A percentile compares a stretch with the other conserved stretches of the same genome.
Evolutionary conservation across 2,113 vertebrate species (phyloP).

Genomic region (Eretmochelys imbricata): DNA sequence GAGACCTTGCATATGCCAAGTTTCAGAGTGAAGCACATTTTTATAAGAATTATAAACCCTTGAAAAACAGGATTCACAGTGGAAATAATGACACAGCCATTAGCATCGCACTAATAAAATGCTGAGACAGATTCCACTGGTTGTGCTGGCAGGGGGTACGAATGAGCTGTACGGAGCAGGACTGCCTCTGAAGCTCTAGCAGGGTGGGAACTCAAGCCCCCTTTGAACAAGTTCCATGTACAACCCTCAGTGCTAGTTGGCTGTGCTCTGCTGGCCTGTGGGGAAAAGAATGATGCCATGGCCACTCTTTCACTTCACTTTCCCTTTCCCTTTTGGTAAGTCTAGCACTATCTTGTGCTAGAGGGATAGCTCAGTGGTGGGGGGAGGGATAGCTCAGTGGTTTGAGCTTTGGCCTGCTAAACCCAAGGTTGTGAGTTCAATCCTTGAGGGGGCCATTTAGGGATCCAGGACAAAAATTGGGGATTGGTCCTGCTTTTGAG

Average conservation of each 20-base stretch:
- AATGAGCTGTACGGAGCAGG: neutral
- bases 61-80: neutral
- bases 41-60: neutral
- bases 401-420: no score
- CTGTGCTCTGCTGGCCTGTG: neutral
- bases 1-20: neutral
- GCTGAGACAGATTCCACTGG: neutral
- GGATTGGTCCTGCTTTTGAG: no score
- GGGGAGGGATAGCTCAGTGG: no score
- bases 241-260: neutral
- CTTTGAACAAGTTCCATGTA: neutral
- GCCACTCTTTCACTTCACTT: neutral
- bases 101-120: neutral
- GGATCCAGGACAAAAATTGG: no score
- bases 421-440: no score
- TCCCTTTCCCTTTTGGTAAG: neutral
- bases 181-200: accelerated
- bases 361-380: no score
- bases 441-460: no score
- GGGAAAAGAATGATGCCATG: neutral
- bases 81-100: neutral
- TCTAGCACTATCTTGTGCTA: neutral
- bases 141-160: accelerated
- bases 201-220: neutral
- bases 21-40: neutral